phyloP scores from a whole-genome alignment of 2,113 vertebrate genomes.

The Eidolon helvum region DNA sequence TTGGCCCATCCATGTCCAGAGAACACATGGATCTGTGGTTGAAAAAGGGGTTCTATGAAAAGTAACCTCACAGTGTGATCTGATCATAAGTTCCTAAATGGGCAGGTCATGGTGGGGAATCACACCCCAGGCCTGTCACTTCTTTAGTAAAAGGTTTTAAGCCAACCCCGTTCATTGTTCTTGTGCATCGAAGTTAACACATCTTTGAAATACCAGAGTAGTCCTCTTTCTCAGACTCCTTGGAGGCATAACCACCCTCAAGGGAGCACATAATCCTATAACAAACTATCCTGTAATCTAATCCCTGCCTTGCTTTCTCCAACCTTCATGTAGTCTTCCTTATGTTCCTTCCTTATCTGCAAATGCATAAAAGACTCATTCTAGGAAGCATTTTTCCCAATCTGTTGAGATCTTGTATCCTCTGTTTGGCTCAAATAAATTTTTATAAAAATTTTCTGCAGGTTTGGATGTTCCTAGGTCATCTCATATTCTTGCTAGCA shows the following conservation, averaged over 20 bases:
- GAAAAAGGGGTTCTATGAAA: not conserved
- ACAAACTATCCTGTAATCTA: not conserved
- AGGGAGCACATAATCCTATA: not conserved
- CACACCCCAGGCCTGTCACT: not conserved
- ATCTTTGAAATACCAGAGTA: not conserved
- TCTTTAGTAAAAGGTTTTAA: not conserved
- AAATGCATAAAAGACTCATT: not conserved
- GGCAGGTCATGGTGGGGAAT: not conserved
- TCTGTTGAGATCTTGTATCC: no score
- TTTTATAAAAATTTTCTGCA: not conserved
- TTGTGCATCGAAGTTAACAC: not conserved
- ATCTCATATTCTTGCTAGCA: no score
- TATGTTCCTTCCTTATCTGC: not conserved
- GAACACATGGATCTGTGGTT: not conserved
- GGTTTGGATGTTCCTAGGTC: not conserved
- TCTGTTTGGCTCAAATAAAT: not conserved
- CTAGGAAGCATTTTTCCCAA: no score
- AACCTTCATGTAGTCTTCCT: not conserved
- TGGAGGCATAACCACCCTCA: not conserved
- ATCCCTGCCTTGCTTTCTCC: not conserved
- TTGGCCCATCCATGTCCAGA: not conserved
- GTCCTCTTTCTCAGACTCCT: not conserved
- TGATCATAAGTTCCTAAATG: not conserved
- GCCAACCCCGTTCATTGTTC: not conserved
- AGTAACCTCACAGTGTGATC: not conserved